Base-by-base conservation (phyloP, 2,888 invertebrate genomes). In the Pandemis heparana region DNA sequence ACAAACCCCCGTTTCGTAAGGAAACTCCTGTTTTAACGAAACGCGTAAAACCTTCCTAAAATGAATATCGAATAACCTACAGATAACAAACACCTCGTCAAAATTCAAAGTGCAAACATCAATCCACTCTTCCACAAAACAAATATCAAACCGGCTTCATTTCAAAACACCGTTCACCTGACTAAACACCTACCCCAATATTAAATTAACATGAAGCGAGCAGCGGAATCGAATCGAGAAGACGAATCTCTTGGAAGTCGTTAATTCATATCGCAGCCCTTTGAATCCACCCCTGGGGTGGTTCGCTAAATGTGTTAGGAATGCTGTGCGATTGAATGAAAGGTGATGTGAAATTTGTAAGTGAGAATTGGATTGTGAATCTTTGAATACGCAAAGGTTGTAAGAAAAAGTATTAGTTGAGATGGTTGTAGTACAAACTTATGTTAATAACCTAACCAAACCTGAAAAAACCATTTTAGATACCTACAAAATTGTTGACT, bases 181-280 rank as follows among this genome's bases (percentile, higher is more conserved):
- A 77, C 67, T 72, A 70, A 71, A 73, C 75, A 80, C 78, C 76
- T 77, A 85, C 86, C 82, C 79, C 82, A 76, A 88, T 90, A 90
- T 90, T 92, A 91, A 90, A 92, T 92, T 92, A 92, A 90, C 92
- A 91, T 90, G 90, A 90, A 91, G 87, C 89, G 81, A 80, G 43
- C 43, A 82, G 78, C 80, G 83, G 80, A 88, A 88, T 90, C 90
- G 90, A 92, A 92, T 90, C 89, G 89, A 86, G 86, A 87, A 89
- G 88, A 87, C 87, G 83, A 85, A 88, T 89, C 89, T 89, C 83
- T 86, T 88, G 90, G 91, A 91, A 91, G 90, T 89, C 92, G 90
- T 92, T 91, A 89, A 91, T 91, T 56, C 56, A 56, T 56, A 56
- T 90, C 86, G 84, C 65, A 71, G 76, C 77, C 80, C 77, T 78